Evolutionary conservation across 2,888 invertebrate species (phyloP).

Genomic region (Monoplex corrugatus): DNA sequence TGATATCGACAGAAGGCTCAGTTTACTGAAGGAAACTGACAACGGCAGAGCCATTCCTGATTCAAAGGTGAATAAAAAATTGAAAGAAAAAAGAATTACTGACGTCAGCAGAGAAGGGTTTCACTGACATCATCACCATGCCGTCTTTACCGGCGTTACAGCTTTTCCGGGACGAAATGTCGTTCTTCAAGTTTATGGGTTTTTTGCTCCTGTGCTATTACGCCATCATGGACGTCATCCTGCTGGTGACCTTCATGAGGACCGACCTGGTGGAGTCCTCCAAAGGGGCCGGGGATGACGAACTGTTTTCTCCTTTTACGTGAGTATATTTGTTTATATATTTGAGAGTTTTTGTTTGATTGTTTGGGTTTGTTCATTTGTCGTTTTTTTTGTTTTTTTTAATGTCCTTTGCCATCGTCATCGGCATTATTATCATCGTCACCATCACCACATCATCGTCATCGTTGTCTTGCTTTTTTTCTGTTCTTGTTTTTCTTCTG

Average conservation of each 20-base stretch:
- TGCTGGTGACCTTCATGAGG: constrained; percentile 52
- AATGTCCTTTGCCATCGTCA: no score
- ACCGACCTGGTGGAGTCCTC: constrained; percentile 56
- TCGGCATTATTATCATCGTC: no score
- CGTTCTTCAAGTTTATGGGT: constrained; percentile 53
- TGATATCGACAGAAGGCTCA: background rate
- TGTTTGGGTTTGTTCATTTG: background rate
- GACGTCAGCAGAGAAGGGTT: no score
- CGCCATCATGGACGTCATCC: constrained; percentile 57
- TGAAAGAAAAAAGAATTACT: no score
- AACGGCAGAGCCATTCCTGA: no score
- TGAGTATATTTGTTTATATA: constrained; percentile 1
- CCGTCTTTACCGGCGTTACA: constrained; percentile 44
- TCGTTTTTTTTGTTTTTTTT: no score
- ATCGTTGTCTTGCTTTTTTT: no score
- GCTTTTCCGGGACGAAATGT: constrained; percentile 56
- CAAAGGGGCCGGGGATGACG: constrained; percentile 48
- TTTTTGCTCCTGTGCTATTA: constrained; percentile 51
- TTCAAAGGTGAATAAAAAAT: no score
- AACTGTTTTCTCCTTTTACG: constrained; percentile 56
- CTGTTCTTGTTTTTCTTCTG: no score
- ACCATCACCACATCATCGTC: no score
- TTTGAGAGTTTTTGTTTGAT: background rate
- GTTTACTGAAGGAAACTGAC: no score
- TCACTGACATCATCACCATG: constrained; percentile 6